Base-by-base conservation (phyloP, 2,888 invertebrate species). In the Phlogophora meticulosa region DNA sequence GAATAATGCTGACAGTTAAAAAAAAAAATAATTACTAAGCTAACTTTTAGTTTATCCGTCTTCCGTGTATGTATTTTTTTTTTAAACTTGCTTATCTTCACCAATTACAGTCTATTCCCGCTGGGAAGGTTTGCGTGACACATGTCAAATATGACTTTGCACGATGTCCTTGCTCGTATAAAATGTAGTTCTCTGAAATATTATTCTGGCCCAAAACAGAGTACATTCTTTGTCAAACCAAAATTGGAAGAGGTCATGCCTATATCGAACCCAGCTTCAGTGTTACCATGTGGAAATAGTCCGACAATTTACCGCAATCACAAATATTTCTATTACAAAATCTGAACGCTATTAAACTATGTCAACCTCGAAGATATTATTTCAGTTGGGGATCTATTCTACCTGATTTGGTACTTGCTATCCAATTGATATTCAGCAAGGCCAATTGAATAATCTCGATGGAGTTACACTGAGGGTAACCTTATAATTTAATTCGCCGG, bases 401-500 rank as follows among this genome's bases (percentile, higher is more conserved):
- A 82, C 82, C 81, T 81, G 82, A 84, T 81, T 85, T 80, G 79
- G 78, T 70, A 80, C 82, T 78, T 70, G 68, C 80, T 75, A 82
- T 81, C 81, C 80, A 86, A 89, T 90, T 89, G 86, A 86, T 81
- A 87, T 88, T 88, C 86, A 87, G 77, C 78, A 84, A 85, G 81
- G 83, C 80, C 86, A 86, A 89, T 87, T 85, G 85, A 88, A 87
- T 88, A 88, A 88, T 88, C 82, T 82, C 81, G 74, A 83, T 81
- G 76, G 83, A 85, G 84, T 87, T 83, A 87, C 81, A 77, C 76
- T 77, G 72, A 81, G 79, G 83, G 82, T 80, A 77, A 79, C 82
- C 84, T 85, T 86, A 86, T 91, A 89, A 91, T 91, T 87, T 84
- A 85, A 91, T 91, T 88, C 85, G 80, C 76, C 78, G 86, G 83